phyloP scores from a whole-genome alignment of 2,888 invertebrate genomes.

The Drosophila anomelani region DNA sequence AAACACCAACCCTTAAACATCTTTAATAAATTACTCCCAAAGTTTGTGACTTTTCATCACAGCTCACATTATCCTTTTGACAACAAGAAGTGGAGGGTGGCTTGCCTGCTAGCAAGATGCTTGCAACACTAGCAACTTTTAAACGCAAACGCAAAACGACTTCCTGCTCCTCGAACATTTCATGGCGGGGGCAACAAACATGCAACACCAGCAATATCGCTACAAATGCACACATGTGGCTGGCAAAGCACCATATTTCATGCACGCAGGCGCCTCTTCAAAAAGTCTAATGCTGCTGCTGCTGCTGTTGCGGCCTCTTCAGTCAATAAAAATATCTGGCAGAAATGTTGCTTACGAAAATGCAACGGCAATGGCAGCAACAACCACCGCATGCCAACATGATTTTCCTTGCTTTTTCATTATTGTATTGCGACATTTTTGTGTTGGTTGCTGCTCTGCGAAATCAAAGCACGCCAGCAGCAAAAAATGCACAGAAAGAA shows the following conservation, averaged over 20 bases:
- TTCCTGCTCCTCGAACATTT: constrained; percentile 78
- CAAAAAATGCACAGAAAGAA: neutral
- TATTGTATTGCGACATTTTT: constrained; percentile 79
- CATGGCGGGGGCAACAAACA: constrained; percentile 57
- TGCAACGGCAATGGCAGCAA: constrained; percentile 38
- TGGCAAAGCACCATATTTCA: constrained; percentile 56
- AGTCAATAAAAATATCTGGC: constrained; percentile 72
- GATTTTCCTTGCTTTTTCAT: constrained; percentile 76
- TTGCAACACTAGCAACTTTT: constrained; percentile 76
- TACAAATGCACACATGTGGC: constrained; percentile 29
- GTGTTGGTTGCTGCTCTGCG: constrained; percentile 65
- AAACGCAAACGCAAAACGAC: constrained; percentile 76
- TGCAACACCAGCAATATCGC: constrained; percentile 33
- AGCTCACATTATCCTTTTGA: constrained; percentile 13
- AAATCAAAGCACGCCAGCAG: constrained; percentile 69
- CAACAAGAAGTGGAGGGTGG: constrained; percentile 58
- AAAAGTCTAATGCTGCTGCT: constrained; percentile 38
- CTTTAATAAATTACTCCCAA: neutral
- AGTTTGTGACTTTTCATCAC: neutral
- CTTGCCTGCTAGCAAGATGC: constrained; percentile 60
- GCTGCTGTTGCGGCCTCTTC: constrained; percentile 67
- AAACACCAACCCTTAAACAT: neutral
- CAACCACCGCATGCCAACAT: constrained; percentile 69
- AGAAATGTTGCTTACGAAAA: constrained; percentile 66
- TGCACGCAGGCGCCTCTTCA: constrained; percentile 72